A percentile compares a stretch with the other conserved stretches of the same genome.
Conservation (phyloP, 2,113 vertebrate species). For the Oreochromis tanganicae region DNA sequence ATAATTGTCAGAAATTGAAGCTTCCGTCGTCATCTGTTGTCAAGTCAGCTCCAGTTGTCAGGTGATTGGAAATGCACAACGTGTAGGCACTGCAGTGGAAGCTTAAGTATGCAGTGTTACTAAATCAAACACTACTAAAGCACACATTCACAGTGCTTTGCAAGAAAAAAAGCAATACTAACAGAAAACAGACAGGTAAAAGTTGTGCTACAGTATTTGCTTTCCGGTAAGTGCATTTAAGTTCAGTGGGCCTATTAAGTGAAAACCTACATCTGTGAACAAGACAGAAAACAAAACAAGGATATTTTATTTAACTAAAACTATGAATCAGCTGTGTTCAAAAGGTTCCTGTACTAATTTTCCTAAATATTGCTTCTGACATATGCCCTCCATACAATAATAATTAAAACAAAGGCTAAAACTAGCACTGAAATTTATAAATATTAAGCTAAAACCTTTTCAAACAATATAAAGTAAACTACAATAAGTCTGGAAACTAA, state of each 20-base stretch:
- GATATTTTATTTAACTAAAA: neutral
- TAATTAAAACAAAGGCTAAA: neutral
- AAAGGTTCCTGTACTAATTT: neutral
- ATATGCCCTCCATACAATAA: neutral
- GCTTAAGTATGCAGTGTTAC: neutral
- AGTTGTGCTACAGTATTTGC: neutral
- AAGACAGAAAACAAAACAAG: neutral
- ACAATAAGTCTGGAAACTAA: neutral
- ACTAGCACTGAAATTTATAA: neutral
- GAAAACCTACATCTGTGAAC: neutral
- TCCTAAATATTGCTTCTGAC: neutral
- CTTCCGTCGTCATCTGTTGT: neutral
- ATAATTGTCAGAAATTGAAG: neutral
- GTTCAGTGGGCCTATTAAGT: neutral
- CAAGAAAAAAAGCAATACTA: neutral
- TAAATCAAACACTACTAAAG: neutral
- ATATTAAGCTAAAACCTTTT: neutral
- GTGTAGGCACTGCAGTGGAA: neutral
- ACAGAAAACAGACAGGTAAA: neutral
- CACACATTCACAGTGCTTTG: neutral
- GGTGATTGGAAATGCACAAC: neutral
- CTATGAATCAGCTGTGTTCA: neutral
- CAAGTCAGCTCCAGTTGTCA: neutral
- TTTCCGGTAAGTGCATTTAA: neutral
- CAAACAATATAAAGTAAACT: neutral